Evolutionary conservation across 2,888 invertebrate species (phyloP), one percentile per base, ranked within the genome.

Genomic region (Mayetiola destructor): DNA sequence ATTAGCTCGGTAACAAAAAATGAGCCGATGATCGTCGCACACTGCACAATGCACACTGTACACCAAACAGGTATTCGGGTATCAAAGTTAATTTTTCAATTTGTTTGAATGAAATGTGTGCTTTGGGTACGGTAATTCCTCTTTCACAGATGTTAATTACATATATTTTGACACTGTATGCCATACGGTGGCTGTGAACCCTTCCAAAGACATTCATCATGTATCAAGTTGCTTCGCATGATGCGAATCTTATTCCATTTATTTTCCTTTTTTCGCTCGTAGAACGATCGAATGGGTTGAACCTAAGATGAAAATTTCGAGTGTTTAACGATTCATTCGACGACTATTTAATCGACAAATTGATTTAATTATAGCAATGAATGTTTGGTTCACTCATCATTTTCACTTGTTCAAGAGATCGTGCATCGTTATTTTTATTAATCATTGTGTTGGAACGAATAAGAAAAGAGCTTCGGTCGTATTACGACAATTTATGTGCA

Each of bases 291-390:
- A n/a, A n/a, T n/a, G n/a, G n/a, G n/a, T n/a, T n/a, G n/a, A n/a
- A n/a, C n/a, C n/a, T n/a, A n/a, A n/a, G n/a, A n/a, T n/a, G n/a
- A n/a, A n/a, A n/a, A n/a, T n/a, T n/a, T n/a, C n/a, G n/a, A n/a
- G n/a, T n/a, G n/a, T n/a, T n/a, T n/a, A n/a, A n/a, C n/a, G n/a
- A n/a, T n/a, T n/a, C n/a, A n/a, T n/a, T n/a, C n/a, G n/a, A n/a
- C n/a, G n/a, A 27, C 27, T 3, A 48, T 27, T 48, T 27, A 48
- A 48, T 27, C n/a, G n/a, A 27, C 23, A 27, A 27, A 48, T 48
- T 48, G n/a, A 48, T 48, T 48, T 48, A 48, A 48, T 48, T 48
- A 48, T 48, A 27, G 48, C 29, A 27, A 48, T 48, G 48, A 48
- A 14, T 48, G 16, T 10, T 27, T 27, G 14, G 27, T 48, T 48